Percentiles rank a stretch among this genome's conserved stretches.
phyloP scores from a whole-genome alignment of 2,797 vertebrate species.

The Otolemur crassicaudatus region DNA sequence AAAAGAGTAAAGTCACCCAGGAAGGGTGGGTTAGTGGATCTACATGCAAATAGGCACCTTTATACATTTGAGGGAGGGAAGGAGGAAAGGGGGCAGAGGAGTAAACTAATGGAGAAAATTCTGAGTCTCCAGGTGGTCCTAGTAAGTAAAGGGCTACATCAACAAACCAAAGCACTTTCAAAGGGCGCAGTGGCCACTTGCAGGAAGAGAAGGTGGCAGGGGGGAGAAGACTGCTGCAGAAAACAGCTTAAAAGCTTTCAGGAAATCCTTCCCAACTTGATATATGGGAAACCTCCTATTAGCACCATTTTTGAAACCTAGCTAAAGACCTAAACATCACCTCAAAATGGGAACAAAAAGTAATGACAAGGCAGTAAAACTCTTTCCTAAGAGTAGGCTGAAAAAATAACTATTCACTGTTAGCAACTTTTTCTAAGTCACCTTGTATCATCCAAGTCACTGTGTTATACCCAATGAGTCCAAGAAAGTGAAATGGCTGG shows the following conservation, averaged over 20 bases:
- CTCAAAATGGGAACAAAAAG: not conserved
- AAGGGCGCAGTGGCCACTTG: not conserved
- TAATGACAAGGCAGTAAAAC: not conserved
- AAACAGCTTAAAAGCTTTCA: not conserved
- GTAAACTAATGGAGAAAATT: not conserved
- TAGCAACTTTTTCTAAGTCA: slow-evolving; percentile 53
- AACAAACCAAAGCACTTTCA: not conserved
- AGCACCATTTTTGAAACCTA: not conserved
- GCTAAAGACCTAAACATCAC: slow-evolving; percentile 28
- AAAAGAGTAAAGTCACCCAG: not conserved
- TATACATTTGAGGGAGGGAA: fast-evolving
- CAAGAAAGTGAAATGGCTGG: not conserved
- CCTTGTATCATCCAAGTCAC: not conserved
- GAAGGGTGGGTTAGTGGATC: not conserved
- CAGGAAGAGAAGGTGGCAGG: fast-evolving
- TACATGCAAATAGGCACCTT: not conserved
- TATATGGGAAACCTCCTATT: not conserved
- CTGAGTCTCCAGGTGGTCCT: not conserved
- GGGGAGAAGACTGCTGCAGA: not conserved
- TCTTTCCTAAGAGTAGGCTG: not conserved
- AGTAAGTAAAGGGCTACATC: not conserved
- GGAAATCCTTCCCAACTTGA: not conserved
- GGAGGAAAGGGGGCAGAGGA: not conserved
- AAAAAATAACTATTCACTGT: slow-evolving; percentile 37
- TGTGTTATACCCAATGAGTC: slow-evolving; percentile 4